Percentiles rank a stretch among this genome's conserved stretches.
These are phyloP conservation scores for Lates japonicus DNA, from an alignment of 2,797 vertebrate species.

Conservation along the genomic window DNA sequence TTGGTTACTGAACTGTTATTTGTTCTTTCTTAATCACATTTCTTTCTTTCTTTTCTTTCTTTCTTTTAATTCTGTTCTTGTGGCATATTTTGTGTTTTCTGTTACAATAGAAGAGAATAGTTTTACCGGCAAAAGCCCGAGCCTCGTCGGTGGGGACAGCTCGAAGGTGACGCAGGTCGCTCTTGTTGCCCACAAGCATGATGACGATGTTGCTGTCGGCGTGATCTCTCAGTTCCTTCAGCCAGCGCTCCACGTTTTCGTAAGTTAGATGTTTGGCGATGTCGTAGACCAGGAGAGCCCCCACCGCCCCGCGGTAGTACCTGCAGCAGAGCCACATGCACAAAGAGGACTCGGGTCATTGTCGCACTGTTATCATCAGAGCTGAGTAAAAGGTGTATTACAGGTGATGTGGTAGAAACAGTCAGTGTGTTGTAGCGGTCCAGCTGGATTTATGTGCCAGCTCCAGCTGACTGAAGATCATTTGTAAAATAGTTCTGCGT, in stretches of 20 bases:
- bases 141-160: conserved; percentile 97
- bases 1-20: not conserved
- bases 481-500: too few species aligned
- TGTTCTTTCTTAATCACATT: not conserved
- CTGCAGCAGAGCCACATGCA: conserved; percentile 73
- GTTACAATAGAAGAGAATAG: rapidly evolving
- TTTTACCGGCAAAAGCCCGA: conserved; percentile 94
- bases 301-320: conserved; percentile 97
- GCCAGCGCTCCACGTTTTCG: conserved; percentile 97
- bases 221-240: conserved; percentile 97
- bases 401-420: not conserved
- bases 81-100: not conserved
- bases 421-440: not conserved
- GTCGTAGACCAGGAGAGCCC: conserved; percentile 96
- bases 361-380: not conserved
- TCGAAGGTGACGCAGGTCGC: conserved; percentile 95
- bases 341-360: not conserved
- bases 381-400: not conserved
- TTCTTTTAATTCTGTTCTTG: not conserved
- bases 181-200: conserved; percentile 99
- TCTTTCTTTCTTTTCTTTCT: too few species aligned
- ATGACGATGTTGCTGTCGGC: conserved; percentile 99
- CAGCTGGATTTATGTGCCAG: not conserved
- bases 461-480: too few species aligned
- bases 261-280: conserved; percentile 98